Percentiles rank a stretch among this genome's conserved stretches.
Evolutionary conservation across 2,113 vertebrate species (phyloP).

Genomic region (Delphinapterus leucas): DNA sequence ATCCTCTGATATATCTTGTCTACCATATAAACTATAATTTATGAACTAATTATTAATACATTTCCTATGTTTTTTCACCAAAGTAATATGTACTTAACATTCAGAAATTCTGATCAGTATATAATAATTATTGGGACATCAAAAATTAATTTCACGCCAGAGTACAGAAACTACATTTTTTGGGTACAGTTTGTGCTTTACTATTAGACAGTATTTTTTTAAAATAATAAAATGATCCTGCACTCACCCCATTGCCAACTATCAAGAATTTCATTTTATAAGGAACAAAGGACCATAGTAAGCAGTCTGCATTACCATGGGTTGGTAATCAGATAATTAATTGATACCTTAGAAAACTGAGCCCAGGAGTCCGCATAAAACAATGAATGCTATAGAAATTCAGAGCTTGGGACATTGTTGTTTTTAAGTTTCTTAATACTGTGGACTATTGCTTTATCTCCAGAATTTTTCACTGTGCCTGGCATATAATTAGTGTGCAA

Average conservation of each 20-base stretch:
- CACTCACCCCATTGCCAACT: neutral
- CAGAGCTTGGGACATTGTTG: neutral
- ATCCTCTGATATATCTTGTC: neutral
- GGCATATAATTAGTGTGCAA: neutral
- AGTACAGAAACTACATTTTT: neutral
- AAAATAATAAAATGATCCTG: neutral
- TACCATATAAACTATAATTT: neutral
- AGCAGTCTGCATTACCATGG: neutral
- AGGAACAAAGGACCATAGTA: neutral
- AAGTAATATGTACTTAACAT: neutral
- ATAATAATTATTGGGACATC: neutral
- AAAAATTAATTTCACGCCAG: neutral
- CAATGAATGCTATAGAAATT: neutral
- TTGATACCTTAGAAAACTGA: neutral
- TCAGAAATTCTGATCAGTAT: neutral
- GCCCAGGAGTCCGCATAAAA: rapidly evolving
- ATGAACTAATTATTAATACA: neutral
- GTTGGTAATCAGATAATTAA: neutral
- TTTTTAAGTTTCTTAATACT: neutral
- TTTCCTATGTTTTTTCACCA: neutral
- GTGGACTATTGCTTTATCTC: neutral
- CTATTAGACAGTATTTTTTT: neutral
- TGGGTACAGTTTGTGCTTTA: neutral
- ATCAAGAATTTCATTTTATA: neutral
- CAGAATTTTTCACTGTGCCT: neutral